These are phyloP conservation scores for Stratiolaelaps scimitus DNA, from an alignment of 1,140 invertebrate genomes.

Conservation along the genomic window DNA sequence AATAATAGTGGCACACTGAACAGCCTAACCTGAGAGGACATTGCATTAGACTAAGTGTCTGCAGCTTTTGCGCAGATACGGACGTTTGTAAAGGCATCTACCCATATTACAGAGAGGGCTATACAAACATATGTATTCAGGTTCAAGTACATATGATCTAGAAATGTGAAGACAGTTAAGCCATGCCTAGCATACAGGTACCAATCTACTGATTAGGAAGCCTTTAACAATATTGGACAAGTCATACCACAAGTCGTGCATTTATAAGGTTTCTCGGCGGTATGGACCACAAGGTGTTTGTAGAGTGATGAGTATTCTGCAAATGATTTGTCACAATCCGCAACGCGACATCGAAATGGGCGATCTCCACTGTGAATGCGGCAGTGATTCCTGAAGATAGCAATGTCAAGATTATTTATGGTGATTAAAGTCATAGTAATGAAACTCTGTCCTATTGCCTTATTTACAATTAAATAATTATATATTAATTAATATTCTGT, in stretches of 20 bases:
- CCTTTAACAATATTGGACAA: too few species aligned
- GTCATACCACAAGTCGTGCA: conserved; percentile 49
- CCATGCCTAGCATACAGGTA: too few species aligned
- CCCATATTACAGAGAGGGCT: too few species aligned
- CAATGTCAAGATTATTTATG: not conserved
- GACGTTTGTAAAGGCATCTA: too few species aligned
- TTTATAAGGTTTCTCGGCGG: conserved; percentile 50
- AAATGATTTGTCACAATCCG: conserved; percentile 55
- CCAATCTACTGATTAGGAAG: too few species aligned
- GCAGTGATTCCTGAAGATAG: conserved; percentile 21
- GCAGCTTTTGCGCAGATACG: not conserved
- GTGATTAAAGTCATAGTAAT: not conserved
- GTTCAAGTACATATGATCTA: too few species aligned
- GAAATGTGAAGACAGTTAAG: too few species aligned
- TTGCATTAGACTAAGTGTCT: not conserved
- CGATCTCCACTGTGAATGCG: conserved; percentile 41
- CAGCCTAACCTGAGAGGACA: not conserved
- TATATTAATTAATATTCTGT: too few species aligned
- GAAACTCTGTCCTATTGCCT: too few species aligned
- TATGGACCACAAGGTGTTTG: conserved; percentile 57
- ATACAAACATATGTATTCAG: too few species aligned
- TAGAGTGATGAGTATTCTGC: conserved; percentile 62
- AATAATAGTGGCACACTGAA: not conserved
- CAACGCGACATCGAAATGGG: conserved; percentile 43
- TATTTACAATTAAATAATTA: too few species aligned